phyloP scores from a whole-genome alignment of 2,888 invertebrate species.

The Coecobrya sp. region DNA sequence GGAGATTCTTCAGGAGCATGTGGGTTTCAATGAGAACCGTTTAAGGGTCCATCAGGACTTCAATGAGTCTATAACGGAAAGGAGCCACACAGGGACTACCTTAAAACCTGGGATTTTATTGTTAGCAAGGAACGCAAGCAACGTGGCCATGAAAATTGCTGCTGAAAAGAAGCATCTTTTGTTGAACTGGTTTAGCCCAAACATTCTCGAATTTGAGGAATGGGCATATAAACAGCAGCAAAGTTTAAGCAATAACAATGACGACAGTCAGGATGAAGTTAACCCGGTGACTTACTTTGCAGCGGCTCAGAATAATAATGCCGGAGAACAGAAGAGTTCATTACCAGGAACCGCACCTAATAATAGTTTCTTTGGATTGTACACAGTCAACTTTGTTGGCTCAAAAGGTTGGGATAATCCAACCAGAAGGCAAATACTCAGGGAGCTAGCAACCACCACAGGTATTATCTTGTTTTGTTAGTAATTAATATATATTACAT shows the following conservation, averaged over 20 bases:
- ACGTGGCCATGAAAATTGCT: conserved; percentile 81
- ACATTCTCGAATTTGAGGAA: conserved; percentile 82
- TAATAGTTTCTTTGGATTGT: conserved; percentile 82
- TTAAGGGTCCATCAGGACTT: background rate
- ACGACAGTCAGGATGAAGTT: conserved; percentile 7
- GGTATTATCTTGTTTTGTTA: conserved; percentile 70
- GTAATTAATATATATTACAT: no score
- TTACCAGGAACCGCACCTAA: conserved; percentile 30
- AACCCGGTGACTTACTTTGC: conserved; percentile 5
- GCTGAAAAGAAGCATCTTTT: conserved; percentile 77
- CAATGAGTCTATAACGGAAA: background rate
- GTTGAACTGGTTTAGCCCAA: conserved; percentile 82
- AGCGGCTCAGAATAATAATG: background rate
- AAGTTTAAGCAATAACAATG: background rate
- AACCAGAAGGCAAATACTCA: conserved; percentile 79
- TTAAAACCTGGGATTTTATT: conserved; percentile 81
- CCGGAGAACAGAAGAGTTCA: background rate
- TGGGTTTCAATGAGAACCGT: conserved; percentile 56
- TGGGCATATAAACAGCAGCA: conserved; percentile 64
- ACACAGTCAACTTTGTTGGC: conserved; percentile 85
- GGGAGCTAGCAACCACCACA: conserved; percentile 77
- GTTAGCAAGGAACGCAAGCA: conserved; percentile 81
- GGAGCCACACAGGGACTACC: background rate
- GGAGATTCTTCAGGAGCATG: conserved; percentile 63
- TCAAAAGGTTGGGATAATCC: conserved; percentile 85